A percentile compares a stretch with the other conserved stretches of the same genome.
These are phyloP conservation scores for Mormyrops boulengeri DNA, from an alignment of 2,797 vertebrate genomes.

Conservation along the genomic window DNA sequence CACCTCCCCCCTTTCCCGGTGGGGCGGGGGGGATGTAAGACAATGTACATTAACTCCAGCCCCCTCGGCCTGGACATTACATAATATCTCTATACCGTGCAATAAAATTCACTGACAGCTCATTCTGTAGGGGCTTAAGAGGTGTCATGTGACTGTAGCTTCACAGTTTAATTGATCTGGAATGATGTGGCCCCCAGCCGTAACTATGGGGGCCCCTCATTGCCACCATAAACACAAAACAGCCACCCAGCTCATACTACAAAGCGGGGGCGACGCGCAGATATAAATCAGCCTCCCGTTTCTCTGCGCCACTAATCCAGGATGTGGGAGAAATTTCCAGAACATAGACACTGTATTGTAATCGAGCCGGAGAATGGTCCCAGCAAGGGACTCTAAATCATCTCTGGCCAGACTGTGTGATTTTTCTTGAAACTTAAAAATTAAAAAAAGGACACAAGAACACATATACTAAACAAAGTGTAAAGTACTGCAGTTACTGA, in stretches of 20 bases:
- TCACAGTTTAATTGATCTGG: background rate
- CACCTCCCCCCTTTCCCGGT: background rate
- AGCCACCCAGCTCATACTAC: background rate
- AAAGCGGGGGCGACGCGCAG: background rate
- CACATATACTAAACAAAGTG: background rate
- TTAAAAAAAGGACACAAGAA: background rate
- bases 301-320: background rate
- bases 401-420: background rate
- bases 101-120: background rate
- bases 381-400: background rate
- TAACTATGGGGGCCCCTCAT: background rate
- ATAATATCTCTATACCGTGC: background rate
- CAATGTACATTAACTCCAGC: background rate
- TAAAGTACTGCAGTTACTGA: background rate
- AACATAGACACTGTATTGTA: background rate
- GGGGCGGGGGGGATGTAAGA: background rate
- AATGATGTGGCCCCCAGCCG: background rate
- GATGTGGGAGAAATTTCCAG: constrained; percentile 11
- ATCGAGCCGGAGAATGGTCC: background rate
- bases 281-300: background rate
- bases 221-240: background rate
- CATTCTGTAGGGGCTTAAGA: background rate
- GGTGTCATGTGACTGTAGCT: background rate
- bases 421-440: background rate
- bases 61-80: background rate